Base-by-base conservation (phyloP, 2,113 vertebrate genomes). In the Gorsachius goisagi region DNA sequence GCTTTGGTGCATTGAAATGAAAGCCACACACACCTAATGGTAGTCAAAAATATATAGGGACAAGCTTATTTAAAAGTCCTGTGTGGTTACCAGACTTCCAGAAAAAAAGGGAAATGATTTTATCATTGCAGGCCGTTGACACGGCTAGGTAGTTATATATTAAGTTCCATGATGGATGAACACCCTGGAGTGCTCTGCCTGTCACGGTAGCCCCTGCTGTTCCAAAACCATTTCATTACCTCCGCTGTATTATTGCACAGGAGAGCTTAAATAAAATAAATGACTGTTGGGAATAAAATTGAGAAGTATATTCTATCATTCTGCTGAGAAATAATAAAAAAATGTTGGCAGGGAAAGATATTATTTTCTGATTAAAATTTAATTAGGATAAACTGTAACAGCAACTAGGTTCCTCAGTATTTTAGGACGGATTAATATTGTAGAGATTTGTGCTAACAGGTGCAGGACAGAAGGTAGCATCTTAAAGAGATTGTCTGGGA, bases 241-340 rank as follows among this genome's bases (percentile, higher is more conserved):
- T 85, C 83, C 81, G 86, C 82, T 85, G 50, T 97, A 90, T 91
- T 97, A 90, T 82, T 93, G 41, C 80, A 79, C 79, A 97, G 88
- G 93, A 96, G 64, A 89, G 72, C 55, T 93, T 79, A 95, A 96
- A 93, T 59, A 96, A 97, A 96, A 72, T 89, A 96, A 97, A 97
- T 89, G 35, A 89, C 80, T 86, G 27, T 84, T 97, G 71, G 91
- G 94, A 97, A 82, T 92, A 87, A 91, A 95, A 92, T 44, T 85
- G 85, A 95, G 81, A 95, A 91, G 45, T 92, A 88, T 90, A 91
- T 88, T 95, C 88, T 97, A 73, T 97, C 92, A 95, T 84, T 94
- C 56, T 97, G 49, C 26, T 88, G 58, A 83, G 81, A 68, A 95
- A 93, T 89, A 93, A 82, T 91, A 67, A 72, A 83, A 83, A 87